Base-by-base conservation (phyloP, 23 tunicate species). In the Corella eumyota region DNA sequence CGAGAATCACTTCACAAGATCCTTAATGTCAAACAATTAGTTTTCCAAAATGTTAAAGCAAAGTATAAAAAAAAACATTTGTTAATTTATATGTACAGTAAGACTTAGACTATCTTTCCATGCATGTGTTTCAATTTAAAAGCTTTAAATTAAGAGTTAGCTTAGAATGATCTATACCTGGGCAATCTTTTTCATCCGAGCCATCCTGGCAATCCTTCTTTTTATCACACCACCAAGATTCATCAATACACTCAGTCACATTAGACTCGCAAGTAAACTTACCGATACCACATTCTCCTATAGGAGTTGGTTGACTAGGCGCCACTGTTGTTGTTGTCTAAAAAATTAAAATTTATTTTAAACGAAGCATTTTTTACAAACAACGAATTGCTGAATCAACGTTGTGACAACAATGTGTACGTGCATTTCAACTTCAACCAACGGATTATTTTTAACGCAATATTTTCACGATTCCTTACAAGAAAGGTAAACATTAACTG, bases 151-250 rank as follows among this genome's bases (percentile, higher is more conserved):
- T n/a, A n/a, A n/a, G n/a, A n/a, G n/a, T n/a, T n/a, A n/a, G n/a
- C n/a, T n/a, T n/a, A n/a, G n/a, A n/a, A n/a, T n/a, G n/a, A n/a
- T n/a, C 24, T 40, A 7, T 51, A 76, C 83, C 83, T 4, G 74
- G 83, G 4, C 83, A 76, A n/a, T 50, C 50, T 58, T 68, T 38
- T 35, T 76, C 83, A 53, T 76, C 83, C 1, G 61, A 67, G 5
- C 67, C 74, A 40, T 76, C 83, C 6, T 9, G 22, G 58, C 83
- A 76, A 60, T 76, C 73, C n/a, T 69, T 54, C 17, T 19, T 36
- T 46, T 34, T 60, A 46, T 76, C 66, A 34, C 83, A 76, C 83
- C 83, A 76, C 58, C 50, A 33, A 21, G 26, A 17, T 33, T 46
- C 61, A 19, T 64, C 51, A 45, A 76, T 67, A 36, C 83, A 76